Evolutionary conservation across 2,888 invertebrate genomes (phyloP), one percentile per base, ranked within the genome.

Genomic region (Agriotes lineatus): DNA sequence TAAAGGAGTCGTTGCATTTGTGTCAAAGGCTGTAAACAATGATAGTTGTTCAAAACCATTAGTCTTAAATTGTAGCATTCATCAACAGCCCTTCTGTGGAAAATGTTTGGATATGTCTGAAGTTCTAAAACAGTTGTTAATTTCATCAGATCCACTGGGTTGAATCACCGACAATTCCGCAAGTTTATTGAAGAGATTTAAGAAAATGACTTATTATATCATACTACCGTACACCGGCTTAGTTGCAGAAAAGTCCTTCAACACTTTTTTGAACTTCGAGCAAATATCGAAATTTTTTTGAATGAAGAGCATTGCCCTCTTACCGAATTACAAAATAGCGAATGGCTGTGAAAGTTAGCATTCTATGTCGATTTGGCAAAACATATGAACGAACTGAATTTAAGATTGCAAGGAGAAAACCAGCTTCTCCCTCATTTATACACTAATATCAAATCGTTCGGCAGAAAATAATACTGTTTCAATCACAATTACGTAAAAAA

Each of bases 31-130:
- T 71, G 73, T 74, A 72, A 70, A 77, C 75, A 76, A 78, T 75
- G 74, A 68, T 54, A 73, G 74, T 75, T 74, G 76, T 74, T 76
- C 75, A 77, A 77, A 76, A 77, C 74, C 76, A 72, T 72, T 72
- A 69, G 65, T 77, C 68, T 66, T 77, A 74, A 77, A 78, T 74
- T 79, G 78, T 74, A 78, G 77, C 71, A 79, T 77, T 76, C 73
- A 77, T 75, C 72, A 74, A 74, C 75, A 77, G 72, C 71, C 74
- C 65, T 75, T 79, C 72, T 78, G 78, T 74, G 76, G 76, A 73
- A 80, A 80, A 78, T 78, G 70, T 72, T 76, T 79, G 74, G 74
- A 78, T 77, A 75, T 78, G 76, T 54, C 54, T 14, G 33, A 54
- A 56, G 56, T 35, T 37, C 12, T 56, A 56, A 33, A 56, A 14